phyloP scores from a whole-genome alignment of 2,797 vertebrate species.

The Loris lydekkerianus region DNA sequence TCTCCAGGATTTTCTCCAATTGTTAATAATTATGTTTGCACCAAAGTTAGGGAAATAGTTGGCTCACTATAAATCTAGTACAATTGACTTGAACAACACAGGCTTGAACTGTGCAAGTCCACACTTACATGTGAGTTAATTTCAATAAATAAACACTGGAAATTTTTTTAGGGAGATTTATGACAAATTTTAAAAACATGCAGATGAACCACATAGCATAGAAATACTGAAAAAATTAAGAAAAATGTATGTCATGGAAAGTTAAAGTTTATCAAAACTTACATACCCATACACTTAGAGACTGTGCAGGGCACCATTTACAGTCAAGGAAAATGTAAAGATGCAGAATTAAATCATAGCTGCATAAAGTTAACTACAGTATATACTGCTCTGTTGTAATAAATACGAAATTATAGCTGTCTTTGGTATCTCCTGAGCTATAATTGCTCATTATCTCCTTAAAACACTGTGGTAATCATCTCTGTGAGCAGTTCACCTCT shows the following conservation, averaged over 20 bases:
- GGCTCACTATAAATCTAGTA: slow-evolving; percentile 15
- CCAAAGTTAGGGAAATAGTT: slow-evolving; percentile 54
- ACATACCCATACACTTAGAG: background rate
- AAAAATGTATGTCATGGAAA: background rate
- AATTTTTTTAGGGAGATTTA: background rate
- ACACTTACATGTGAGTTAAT: background rate
- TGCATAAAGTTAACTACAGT: background rate
- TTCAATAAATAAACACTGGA: background rate
- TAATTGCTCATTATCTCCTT: background rate
- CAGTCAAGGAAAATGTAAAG: background rate
- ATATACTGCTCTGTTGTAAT: background rate
- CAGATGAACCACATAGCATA: background rate
- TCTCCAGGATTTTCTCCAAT: slow-evolving; percentile 31
- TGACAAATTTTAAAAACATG: background rate
- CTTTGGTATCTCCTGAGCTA: too few species aligned
- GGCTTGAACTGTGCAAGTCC: background rate
- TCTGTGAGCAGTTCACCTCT: background rate
- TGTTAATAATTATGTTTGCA: slow-evolving; percentile 35
- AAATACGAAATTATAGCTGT: background rate
- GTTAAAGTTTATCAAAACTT: background rate
- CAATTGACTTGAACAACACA: background rate
- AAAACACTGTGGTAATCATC: background rate
- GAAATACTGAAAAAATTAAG: background rate
- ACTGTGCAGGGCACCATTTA: background rate
- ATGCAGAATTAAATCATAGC: background rate